phyloP scores from a whole-genome alignment of 1,140 invertebrate species.

The Diabrotica undecimpunctata region DNA sequence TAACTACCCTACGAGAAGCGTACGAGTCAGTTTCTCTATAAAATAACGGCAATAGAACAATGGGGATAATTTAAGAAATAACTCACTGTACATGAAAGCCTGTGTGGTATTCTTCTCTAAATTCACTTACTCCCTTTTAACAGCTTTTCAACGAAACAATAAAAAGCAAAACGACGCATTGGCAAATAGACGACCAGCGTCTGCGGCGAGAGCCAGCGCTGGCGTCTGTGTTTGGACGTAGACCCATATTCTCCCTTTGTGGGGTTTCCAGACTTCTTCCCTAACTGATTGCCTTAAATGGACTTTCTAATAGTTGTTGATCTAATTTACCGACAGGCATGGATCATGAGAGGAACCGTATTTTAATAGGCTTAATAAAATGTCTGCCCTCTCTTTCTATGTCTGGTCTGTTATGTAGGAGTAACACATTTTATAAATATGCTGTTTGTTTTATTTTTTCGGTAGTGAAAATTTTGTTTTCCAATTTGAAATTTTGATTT shows the following conservation, averaged over 20 bases:
- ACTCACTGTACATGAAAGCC: too few relatives aligned
- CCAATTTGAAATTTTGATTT: too few relatives aligned
- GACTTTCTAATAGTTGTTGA: slow-evolving; percentile 6
- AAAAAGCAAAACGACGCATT: neutral
- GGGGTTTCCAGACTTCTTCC: neutral
- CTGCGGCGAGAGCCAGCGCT: neutral
- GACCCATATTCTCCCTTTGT: slow-evolving; percentile 4
- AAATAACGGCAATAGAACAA: too few relatives aligned
- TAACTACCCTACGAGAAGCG: too few relatives aligned
- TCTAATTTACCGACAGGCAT: slow-evolving; percentile 4
- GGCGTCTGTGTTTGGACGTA: neutral
- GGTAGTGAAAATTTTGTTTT: too few relatives aligned
- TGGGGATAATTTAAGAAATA: too few relatives aligned
- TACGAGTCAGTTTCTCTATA: too few relatives aligned
- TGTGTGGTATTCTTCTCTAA: neutral
- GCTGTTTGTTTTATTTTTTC: too few relatives aligned
- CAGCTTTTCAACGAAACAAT: slow-evolving; percentile 2
- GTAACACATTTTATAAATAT: too few relatives aligned
- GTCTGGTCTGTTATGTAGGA: too few relatives aligned
- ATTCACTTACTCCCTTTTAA: neutral
- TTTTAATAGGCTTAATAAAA: too few relatives aligned
- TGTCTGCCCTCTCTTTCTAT: too few relatives aligned
- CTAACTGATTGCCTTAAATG: slow-evolving; percentile 6
- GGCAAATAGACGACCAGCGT: neutral
- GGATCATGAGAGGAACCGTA: neutral